Conservation (phyloP, 2,888 invertebrate genomes). For the Nysson spinosus region DNA sequence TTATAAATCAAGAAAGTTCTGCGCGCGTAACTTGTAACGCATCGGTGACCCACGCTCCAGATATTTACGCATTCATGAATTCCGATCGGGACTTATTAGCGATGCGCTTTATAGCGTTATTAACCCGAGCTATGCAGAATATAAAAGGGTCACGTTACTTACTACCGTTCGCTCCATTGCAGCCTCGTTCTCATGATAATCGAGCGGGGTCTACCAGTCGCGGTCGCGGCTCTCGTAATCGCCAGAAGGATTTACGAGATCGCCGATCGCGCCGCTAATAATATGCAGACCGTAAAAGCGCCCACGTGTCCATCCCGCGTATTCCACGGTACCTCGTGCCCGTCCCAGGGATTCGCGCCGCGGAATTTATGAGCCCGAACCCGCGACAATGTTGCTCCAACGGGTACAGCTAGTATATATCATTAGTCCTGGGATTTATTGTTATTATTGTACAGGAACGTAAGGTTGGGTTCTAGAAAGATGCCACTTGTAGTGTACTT, state of each 20-base stretch:
- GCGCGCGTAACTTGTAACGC: neutral
- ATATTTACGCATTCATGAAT: conserved; percentile 6
- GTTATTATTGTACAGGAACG: too few relatives aligned
- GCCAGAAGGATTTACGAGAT: conserved; percentile 29
- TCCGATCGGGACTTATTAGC: conserved; percentile 3
- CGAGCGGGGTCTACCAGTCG: conserved; percentile 1
- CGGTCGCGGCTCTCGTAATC: conserved; percentile 20
- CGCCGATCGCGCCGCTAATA: conserved; percentile 26
- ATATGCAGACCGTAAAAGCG: conserved; percentile 24
- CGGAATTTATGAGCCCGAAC: too few relatives aligned
- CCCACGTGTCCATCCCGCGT: conserved; percentile 17
- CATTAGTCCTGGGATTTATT: too few relatives aligned
- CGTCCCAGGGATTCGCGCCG: too few relatives aligned
- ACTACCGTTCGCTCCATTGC: conserved; percentile 1
- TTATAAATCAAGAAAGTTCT: too few relatives aligned
- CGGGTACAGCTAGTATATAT: too few relatives aligned
- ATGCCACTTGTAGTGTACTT: too few relatives aligned
- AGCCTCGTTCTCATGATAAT: conserved; percentile 28
- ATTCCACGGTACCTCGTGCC: too few relatives aligned
- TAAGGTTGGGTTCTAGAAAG: too few relatives aligned
- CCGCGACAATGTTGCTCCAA: too few relatives aligned
- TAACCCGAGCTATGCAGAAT: neutral
- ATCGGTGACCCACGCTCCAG: conserved; percentile 3
- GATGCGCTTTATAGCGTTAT: neutral
- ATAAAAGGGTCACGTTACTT: neutral